Percentiles rank a stretch among this genome's conserved stretches.
Evolutionary conservation across 2,888 invertebrate species (phyloP).

Genomic region (Aporophyla lueneburgensis): DNA sequence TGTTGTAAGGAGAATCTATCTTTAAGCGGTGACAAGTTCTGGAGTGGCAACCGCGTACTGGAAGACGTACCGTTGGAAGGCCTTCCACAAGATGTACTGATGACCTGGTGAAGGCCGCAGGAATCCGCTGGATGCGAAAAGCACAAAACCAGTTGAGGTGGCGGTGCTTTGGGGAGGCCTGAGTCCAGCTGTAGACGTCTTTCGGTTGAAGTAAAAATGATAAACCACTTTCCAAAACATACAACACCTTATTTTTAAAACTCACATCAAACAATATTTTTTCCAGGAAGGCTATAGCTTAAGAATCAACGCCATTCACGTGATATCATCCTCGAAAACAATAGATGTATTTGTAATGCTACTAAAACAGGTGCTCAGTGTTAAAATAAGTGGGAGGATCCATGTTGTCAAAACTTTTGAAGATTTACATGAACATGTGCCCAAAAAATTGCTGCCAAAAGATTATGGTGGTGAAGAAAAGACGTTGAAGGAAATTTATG

Average conservation of each 20-base stretch:
- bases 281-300: constrained; percentile 57
- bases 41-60: too few relatives aligned
- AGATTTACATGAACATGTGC: constrained; percentile 39
- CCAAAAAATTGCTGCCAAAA: constrained; percentile 47
- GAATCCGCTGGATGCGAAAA: too few relatives aligned
- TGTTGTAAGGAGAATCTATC: too few relatives aligned
- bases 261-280: background rate
- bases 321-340: constrained; percentile 59
- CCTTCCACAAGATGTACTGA: too few relatives aligned
- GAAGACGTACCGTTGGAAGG: too few relatives aligned
- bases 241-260: background rate
- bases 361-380: constrained; percentile 53
- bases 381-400: constrained; percentile 50
- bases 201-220: too few relatives aligned
- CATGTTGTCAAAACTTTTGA: constrained; percentile 47
- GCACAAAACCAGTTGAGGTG: too few relatives aligned
- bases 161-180: too few relatives aligned
- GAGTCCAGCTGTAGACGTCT: too few relatives aligned
- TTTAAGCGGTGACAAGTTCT: too few relatives aligned
- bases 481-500: constrained; percentile 28
- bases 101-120: too few relatives aligned
- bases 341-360: constrained; percentile 39
- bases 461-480: constrained; percentile 57
- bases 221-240: background rate
- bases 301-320: constrained; percentile 49